Evolutionary conservation across 2,888 invertebrate species (phyloP).

Genomic region (Plusia festucae): DNA sequence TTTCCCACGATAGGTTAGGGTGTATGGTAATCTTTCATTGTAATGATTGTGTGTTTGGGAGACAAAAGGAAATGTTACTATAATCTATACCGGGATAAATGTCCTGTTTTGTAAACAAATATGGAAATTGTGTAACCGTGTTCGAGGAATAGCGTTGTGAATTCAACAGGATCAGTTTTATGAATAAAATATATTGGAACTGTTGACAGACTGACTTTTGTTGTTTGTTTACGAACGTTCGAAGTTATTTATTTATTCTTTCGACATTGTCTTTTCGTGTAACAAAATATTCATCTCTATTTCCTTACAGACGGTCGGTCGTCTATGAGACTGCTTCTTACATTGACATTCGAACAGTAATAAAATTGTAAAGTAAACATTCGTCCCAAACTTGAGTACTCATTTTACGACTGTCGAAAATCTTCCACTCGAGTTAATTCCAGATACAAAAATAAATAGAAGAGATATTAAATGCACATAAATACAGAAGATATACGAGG

Average conservation of each 20-base stretch:
- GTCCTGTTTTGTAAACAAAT: constrained; percentile 35
- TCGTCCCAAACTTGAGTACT: constrained; percentile 47
- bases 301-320: constrained; percentile 38
- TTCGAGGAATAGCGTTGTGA: constrained; percentile 52
- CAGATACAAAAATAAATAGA: constrained; percentile 53
- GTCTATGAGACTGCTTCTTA: constrained; percentile 42
- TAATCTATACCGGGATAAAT: constrained; percentile 63
- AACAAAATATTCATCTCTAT: constrained; percentile 38
- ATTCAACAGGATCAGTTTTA: constrained; percentile 45
- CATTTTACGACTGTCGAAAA: constrained; percentile 58
- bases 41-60: constrained; percentile 52
- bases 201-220: constrained; percentile 48
- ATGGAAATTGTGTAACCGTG: constrained; percentile 29
- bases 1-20: constrained; percentile 75
- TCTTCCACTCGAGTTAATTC: constrained; percentile 49
- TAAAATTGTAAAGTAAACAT: constrained; percentile 59
- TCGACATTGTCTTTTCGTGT: constrained; percentile 41
- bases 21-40: constrained; percentile 64
- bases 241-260: constrained; percentile 49
- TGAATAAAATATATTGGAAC: constrained; percentile 52
- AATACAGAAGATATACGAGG: constrained; percentile 64
- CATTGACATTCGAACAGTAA: constrained; percentile 53
- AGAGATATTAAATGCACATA: constrained; percentile 61
- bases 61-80: constrained; percentile 43
- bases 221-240: constrained; percentile 47